Evolutionary conservation across 2,888 invertebrate genomes (phyloP), one percentile per base, ranked within the genome.

Genomic region (Diaprepes abbreviatus): DNA sequence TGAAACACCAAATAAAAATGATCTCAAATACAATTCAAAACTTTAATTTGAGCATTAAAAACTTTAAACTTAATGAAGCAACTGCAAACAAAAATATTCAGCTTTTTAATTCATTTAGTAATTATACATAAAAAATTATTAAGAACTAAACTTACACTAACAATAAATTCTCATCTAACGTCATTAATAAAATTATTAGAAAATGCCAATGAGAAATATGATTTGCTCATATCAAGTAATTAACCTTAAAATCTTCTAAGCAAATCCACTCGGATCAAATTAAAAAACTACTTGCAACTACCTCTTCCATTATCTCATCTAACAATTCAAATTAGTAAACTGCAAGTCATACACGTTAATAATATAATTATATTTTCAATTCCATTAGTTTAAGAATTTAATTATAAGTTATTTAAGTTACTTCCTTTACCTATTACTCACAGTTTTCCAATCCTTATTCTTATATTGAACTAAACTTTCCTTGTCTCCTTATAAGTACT

Each of bases 141-240:
- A n/a, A n/a, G n/a, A n/a, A n/a, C n/a, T n/a, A n/a, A n/a, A n/a
- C n/a, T n/a, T n/a, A n/a, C n/a, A n/a, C n/a, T n/a, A n/a, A n/a
- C 66, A 72, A 73, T 71, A 71, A 60, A 43, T 71, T 45, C 31
- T 74, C 72, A 74, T 55, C 73, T 70, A 10, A 48, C 54, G 57
- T 72, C 19, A 70, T 75, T n/a, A n/a, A n/a, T n/a, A n/a, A n/a
- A n/a, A n/a, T n/a, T n/a, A n/a, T n/a, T n/a, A n/a, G n/a, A n/a
- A n/a, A n/a, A n/a, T n/a, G n/a, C n/a, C n/a, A n/a, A n/a, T n/a
- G n/a, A n/a, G n/a, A n/a, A n/a, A n/a, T n/a, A n/a, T n/a, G n/a
- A n/a, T n/a, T n/a, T n/a, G n/a, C n/a, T n/a, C 7, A 72, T 70
- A n/a, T 72, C 74, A 6, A 57, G 43, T 19, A 21, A 70, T 35